Evolutionary conservation across 92 coral and sea anemone genomes (phyloP).

Genomic region (Paramuricea clavata): DNA sequence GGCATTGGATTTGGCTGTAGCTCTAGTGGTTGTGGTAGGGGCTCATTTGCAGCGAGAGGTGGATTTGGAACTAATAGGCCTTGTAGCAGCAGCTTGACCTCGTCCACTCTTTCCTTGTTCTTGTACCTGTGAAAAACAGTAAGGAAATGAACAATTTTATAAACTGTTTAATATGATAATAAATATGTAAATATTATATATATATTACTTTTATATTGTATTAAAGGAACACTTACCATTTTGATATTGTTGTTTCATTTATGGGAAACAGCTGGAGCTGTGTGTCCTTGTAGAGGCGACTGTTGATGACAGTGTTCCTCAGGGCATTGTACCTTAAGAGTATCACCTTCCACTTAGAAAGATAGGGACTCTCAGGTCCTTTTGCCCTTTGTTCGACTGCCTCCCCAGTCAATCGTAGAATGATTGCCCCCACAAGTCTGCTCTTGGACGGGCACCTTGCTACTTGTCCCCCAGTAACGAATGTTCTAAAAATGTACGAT

Average conservation of each 20-base stretch:
- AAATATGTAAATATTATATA: too few species aligned
- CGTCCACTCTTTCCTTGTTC: slow-evolving; percentile 50
- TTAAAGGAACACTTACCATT: slow-evolving; percentile 25
- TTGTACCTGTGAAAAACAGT: slow-evolving; percentile 31
- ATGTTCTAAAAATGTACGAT: slow-evolving; percentile 34
- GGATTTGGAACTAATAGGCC: slow-evolving; percentile 40
- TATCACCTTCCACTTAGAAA: slow-evolving; percentile 66
- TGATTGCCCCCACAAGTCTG: slow-evolving; percentile 57
- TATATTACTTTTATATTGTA: background rate
- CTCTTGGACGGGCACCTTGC: slow-evolving; percentile 47
- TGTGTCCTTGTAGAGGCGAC: slow-evolving; percentile 19
- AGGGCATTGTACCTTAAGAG: slow-evolving; percentile 38
- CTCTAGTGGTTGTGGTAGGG: background rate
- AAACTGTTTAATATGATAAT: too few species aligned
- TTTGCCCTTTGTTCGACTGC: slow-evolving; percentile 18
- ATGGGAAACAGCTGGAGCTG: slow-evolving; percentile 34
- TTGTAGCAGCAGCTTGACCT: slow-evolving; percentile 46
- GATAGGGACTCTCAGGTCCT: slow-evolving; percentile 20
- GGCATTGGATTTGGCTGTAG: background rate
- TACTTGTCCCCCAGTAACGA: slow-evolving; percentile 54
- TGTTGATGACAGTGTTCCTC: slow-evolving; percentile 35
- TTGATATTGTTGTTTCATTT: slow-evolving; percentile 38
- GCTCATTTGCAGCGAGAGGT: background rate
- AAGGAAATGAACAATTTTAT: background rate
- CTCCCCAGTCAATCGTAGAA: slow-evolving; percentile 23